Evolutionary conservation across 1,140 invertebrate genomes (phyloP), one percentile per base, ranked within the genome.

Genomic region (Lamellibrachia luymesi): DNA sequence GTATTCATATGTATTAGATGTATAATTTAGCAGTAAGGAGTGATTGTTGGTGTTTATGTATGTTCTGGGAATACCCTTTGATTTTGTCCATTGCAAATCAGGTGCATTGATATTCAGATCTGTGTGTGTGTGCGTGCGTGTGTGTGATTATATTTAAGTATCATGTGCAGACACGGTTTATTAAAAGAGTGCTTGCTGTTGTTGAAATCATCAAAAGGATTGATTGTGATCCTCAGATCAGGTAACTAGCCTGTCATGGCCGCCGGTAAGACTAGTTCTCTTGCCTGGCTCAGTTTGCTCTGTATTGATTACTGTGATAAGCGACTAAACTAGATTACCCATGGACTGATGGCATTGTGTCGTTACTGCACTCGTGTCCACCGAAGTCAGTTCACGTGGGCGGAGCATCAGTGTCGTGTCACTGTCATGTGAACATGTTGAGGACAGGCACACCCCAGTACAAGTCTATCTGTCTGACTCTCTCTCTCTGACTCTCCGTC

Each of bases 241-340:
- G 38, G 38, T 38, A 38, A 38, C 38, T 38, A 38, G 64, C 17
- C 8, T 80, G 64, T 22, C 64, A 8, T 17, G 64, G 64, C 64
- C 2, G 64, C 64, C 64, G 13, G 25, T 10, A 22, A 80, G 4
- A 80, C 64, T 80, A 22, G 64, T 80, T 80, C 64, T 22, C 64
- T 80, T 80, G 64, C 64, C 64, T 22, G 17, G 64, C 64, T 80
- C 64, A 80, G 25, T 80, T 80, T 22, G 25, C 64, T 80, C 64
- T 80, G 64, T 80, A 80, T 80, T 80, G 64, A 80, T 80, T 80
- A 80, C 64, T 80, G 64, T 80, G 64, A 80, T 80, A 80, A 80
- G 64, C 64, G 64, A 80, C 64, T 80, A 80, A 80, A 80, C 64
- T 80, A 80, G 64, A 80, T 80, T 80, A 80, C 0, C 64, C 64